Evolutionary conservation across 2,797 vertebrate genomes (phyloP).

Genomic region (Xiphorhynchus erythropygius): DNA sequence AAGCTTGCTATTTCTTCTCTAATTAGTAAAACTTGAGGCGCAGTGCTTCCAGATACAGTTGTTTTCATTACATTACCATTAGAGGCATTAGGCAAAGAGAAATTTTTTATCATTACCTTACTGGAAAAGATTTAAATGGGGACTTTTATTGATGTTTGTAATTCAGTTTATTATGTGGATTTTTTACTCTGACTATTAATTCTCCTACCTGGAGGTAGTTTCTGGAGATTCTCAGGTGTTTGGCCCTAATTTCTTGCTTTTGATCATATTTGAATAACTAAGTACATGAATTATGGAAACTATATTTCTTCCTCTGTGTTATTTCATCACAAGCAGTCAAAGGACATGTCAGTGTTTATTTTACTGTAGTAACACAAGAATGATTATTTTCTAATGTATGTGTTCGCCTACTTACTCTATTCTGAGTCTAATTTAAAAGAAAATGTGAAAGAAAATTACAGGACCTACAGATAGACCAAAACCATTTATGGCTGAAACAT

Average conservation of each 20-base stretch:
- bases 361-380: background rate
- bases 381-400: background rate
- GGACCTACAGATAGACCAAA: background rate
- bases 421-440: background rate
- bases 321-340: background rate
- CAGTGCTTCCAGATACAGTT: background rate
- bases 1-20: background rate
- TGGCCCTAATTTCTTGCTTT: background rate
- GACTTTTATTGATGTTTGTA: background rate
- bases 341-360: background rate
- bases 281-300: background rate
- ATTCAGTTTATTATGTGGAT: background rate
- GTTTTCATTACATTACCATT: background rate
- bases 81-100: background rate
- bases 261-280: background rate
- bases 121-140: background rate
- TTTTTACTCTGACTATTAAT: background rate
- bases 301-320: background rate
- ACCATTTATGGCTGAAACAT: background rate
- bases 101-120: background rate
- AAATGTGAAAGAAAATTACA: background rate
- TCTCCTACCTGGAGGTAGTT: background rate
- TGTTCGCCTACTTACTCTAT: background rate
- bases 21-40: background rate
- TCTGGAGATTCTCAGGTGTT: background rate